These are phyloP conservation scores for Nomada flava DNA, from an alignment of 2,888 invertebrate species.

Conservation along the genomic window DNA sequence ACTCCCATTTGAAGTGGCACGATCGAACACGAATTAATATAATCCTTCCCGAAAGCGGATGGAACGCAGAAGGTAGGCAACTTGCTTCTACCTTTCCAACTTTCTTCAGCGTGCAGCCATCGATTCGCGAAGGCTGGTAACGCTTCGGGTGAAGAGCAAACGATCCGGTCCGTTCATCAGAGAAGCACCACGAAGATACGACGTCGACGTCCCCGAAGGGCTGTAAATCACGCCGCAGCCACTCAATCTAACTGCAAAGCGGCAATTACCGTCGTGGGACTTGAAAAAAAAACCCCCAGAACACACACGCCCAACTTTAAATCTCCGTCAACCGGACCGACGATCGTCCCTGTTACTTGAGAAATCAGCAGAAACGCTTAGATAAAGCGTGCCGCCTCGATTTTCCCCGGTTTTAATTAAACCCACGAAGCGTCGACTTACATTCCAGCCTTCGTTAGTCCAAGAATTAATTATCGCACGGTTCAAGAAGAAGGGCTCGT, in stretches of 20 bases:
- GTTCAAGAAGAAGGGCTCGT: background rate
- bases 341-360: slow-evolving; percentile 31
- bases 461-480: no score
- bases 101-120: background rate
- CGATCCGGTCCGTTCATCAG: background rate
- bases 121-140: background rate
- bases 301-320: slow-evolving; percentile 54
- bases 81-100: background rate
- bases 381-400: background rate
- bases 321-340: slow-evolving; percentile 45
- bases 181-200: slow-evolving; percentile 40
- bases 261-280: slow-evolving; percentile 63
- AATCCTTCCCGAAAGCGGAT: no score
- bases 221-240: slow-evolving; percentile 59
- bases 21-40: no score
- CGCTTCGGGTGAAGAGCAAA: slow-evolving; percentile 3
- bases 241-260: slow-evolving; percentile 51
- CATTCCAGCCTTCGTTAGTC: no score
- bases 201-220: slow-evolving; percentile 51
- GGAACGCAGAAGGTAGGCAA: no score
- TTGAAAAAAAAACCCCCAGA: slow-evolving; percentile 35
- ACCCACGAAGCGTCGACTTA: background rate
- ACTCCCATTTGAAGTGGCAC: no score
- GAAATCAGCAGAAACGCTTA: background rate
- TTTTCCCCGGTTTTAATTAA: slow-evolving; percentile 32